These are phyloP conservation scores for Caenorhabditis afra DNA, from an alignment of 2,888 invertebrate genomes.

Conservation along the genomic window DNA sequence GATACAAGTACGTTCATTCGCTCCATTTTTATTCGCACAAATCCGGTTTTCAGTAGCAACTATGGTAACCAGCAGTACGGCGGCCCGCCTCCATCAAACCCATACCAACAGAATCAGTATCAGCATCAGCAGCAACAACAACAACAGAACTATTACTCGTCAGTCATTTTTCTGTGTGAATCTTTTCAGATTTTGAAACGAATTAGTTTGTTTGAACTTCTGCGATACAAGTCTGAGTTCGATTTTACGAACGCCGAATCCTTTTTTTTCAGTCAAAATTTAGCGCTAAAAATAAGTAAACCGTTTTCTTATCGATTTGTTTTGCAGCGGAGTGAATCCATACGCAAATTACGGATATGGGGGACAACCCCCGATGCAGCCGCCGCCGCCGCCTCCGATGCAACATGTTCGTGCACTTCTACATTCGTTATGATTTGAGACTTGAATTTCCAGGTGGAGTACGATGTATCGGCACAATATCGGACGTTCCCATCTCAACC, in stretches of 20 bases:
- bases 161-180: not conserved
- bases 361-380: not conserved
- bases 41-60: constrained; percentile 34
- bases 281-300: no score
- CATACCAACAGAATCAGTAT: constrained; percentile 11
- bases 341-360: constrained; percentile 41
- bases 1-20: constrained; percentile 36
- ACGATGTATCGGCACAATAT: not conserved
- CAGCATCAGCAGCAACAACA: constrained; percentile 6
- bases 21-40: not conserved
- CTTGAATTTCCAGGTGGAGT: no score
- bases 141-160: constrained; percentile 26
- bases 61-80: constrained; percentile 34
- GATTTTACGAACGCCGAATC: no score
- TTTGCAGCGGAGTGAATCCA: constrained; percentile 44
- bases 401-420: no score
- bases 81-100: not conserved
- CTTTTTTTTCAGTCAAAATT: no score
- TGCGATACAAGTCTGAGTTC: no score
- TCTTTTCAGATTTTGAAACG: no score
- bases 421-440: not conserved
- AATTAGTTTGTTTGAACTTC: no score
- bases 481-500: constrained; percentile 20
- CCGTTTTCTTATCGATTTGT: not conserved
- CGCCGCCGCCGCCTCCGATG: constrained; percentile 47